Base-by-base conservation (phyloP, 2,113 vertebrate species). In the Gymnobelideus leadbeateri region DNA sequence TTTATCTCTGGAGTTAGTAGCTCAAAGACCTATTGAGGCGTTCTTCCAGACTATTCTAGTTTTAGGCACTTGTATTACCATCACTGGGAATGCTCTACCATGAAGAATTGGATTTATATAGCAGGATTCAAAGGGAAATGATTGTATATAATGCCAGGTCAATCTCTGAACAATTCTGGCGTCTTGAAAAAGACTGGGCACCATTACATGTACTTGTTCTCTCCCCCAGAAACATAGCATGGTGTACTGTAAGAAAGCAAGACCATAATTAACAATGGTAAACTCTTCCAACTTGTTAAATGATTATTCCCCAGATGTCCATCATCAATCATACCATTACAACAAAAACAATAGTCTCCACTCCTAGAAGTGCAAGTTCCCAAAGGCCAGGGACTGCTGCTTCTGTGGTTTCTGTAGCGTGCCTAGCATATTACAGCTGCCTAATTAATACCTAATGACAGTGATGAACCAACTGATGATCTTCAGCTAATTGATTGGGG, bases 381-480 rank as follows among this genome's bases (percentile, higher is more conserved):
- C 55, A 57, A 24, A 92, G 93, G 96, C 95, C 1, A 49, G 54
- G 61, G 68, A 89, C 90, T 51, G 89, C 95, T 92, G 68, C 43
- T 94, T 96, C 91, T 91, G 90, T 97, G 94, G 92, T 91, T 92
- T 94, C 94, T 93, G 46, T 94, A 96, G 57, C 91, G 12, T 47
- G 14, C 54, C 97, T 94, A 89, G 54, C 92, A 96, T 61, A 92
- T 93, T 50, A 54, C 93, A 94, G 93, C 90, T 97, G 90, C 94
- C 94, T 97, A 96, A 97, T 97, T 96, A 97, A 98, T 97, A 92
- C 94, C 94, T 96, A 96, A 97, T 89, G 94, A 95, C 96, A 96
- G 95, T 94, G 96, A 97, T 90, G 93, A 97, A 95, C 96, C 96
- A 49, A 91, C 91, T 91, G 90, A 95, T 96, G 94, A 96, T 94